Base-by-base conservation (phyloP, 2,888 invertebrate species). In the Hypomecis punctinalis region DNA sequence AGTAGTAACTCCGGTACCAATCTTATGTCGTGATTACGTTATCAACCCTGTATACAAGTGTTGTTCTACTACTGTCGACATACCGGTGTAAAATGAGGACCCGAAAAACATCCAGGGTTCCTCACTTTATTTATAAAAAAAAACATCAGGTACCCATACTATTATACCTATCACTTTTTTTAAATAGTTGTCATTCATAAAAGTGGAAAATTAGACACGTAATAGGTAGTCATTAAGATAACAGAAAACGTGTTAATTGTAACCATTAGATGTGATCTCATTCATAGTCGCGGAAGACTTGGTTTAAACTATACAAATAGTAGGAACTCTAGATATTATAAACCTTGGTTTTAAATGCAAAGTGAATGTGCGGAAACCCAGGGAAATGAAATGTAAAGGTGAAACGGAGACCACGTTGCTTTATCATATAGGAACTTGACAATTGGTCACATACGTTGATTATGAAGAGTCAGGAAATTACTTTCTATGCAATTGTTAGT, bases 381-480 rank as follows among this genome's bases (percentile, higher is more conserved):
- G 8, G 8, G 23, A 47, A 47, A 47, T 47, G 33, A 47, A 47
- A 33, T 23, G 47, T 33, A 8, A 23, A 8, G 9, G 10, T 23
- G 33, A 4, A 8, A 23, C 10, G 11, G 6, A 36, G 2, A n/a
- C 6, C 6, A 48, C 23, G 3, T 23, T 23, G 48, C 33, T 10
- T 10, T 33, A 47, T 23, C 39, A n/a, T 8, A 8, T 54, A 54
- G 45, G 45, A 54, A 45, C 11, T 54, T 23, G 46, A 7, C 37
- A 37, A 35, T 40, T 42, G 48, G 42, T 47, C 46, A 46, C 36
- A 23, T 13, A 9, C 37, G 23, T 40, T 49, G 48, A 33, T 46
- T 45, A 52, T 46, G 52, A 59, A 59, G 35, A 8, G 35, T 42
- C 57, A 53, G 46, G 40, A 53, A 48, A 40, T n/a, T 11, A 6